Conservation (phyloP, 2,888 invertebrate species). For the Tholera decimalis region DNA sequence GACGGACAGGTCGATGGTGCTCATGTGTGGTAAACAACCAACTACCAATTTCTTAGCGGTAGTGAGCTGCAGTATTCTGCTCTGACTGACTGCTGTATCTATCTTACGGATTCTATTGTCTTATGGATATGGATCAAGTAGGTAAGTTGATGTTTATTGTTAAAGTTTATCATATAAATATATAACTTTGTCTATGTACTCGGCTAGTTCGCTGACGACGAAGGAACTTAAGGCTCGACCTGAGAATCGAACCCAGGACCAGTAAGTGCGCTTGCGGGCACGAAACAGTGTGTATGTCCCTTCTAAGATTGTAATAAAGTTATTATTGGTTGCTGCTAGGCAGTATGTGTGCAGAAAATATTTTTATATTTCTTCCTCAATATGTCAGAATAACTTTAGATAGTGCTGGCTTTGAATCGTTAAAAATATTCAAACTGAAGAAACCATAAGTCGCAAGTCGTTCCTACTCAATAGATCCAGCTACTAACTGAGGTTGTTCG, state of each 20-base stretch:
- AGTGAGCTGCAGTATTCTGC: too few species aligned
- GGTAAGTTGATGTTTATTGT: too few species aligned
- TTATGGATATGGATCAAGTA: too few species aligned
- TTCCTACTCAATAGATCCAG: background rate
- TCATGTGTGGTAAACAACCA: too few species aligned
- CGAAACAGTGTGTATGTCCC: constrained; percentile 1
- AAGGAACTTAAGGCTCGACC: background rate
- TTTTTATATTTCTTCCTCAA: background rate
- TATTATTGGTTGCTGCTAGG: background rate
- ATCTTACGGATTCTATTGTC: too few species aligned
- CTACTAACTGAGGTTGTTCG: background rate
- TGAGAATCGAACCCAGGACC: background rate
- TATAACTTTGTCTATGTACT: background rate
- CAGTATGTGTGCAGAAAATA: background rate
- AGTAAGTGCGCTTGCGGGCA: background rate
- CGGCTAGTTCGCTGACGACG: background rate
- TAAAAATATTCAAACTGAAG: constrained; percentile 3
- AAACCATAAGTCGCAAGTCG: too few species aligned
- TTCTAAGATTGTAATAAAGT: constrained; percentile 1
- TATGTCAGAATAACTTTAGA: background rate
- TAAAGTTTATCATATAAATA: too few species aligned
- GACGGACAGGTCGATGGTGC: too few species aligned
- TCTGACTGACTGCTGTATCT: too few species aligned
- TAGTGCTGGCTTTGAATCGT: constrained; percentile 14
- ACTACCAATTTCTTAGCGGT: too few species aligned